Conservation (phyloP, 2,888 invertebrate genomes). For the Eretmocerus hayati region DNA sequence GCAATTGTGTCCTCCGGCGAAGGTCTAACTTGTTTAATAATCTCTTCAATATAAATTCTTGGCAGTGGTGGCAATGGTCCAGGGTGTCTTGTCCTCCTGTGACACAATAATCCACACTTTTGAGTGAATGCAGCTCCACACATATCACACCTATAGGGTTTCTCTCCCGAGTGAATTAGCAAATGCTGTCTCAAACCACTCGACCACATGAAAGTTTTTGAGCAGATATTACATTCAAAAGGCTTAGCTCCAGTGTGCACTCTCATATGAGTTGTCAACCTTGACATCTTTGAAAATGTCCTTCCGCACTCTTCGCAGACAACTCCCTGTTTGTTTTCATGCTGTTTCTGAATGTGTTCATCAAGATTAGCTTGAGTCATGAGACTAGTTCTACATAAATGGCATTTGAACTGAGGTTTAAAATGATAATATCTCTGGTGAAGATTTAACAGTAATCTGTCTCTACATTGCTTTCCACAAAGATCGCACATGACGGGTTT, state of each 20-base stretch:
- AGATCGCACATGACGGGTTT: slow-evolving; percentile 38
- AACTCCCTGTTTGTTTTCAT: slow-evolving; percentile 27
- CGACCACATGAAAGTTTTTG: slow-evolving; percentile 40
- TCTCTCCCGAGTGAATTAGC: slow-evolving; percentile 43
- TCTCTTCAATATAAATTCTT: slow-evolving; percentile 44
- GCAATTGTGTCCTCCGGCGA: too few relatives aligned
- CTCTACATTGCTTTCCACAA: slow-evolving; percentile 38
- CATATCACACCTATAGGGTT: slow-evolving; percentile 43
- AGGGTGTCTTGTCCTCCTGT: slow-evolving; percentile 43
- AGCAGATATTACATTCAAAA: slow-evolving; percentile 40
- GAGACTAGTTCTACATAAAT: slow-evolving; percentile 34
- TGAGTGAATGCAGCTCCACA: slow-evolving; percentile 44
- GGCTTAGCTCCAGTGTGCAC: slow-evolving; percentile 44
- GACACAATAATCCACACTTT: slow-evolving; percentile 43
- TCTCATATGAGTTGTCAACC: slow-evolving; percentile 43
- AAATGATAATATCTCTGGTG: slow-evolving; percentile 40
- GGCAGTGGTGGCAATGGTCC: slow-evolving; percentile 42
- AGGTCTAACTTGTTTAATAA: too few relatives aligned
- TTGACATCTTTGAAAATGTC: slow-evolving; percentile 43
- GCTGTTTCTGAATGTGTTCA: slow-evolving; percentile 34
- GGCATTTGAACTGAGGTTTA: slow-evolving; percentile 36
- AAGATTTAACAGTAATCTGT: slow-evolving; percentile 37
- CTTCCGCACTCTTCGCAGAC: slow-evolving; percentile 35
- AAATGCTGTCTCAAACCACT: slow-evolving; percentile 42
- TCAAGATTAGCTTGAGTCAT: slow-evolving; percentile 36